Conservation (phyloP, 2,113 vertebrate species). For the Callorhinus ursinus region DNA sequence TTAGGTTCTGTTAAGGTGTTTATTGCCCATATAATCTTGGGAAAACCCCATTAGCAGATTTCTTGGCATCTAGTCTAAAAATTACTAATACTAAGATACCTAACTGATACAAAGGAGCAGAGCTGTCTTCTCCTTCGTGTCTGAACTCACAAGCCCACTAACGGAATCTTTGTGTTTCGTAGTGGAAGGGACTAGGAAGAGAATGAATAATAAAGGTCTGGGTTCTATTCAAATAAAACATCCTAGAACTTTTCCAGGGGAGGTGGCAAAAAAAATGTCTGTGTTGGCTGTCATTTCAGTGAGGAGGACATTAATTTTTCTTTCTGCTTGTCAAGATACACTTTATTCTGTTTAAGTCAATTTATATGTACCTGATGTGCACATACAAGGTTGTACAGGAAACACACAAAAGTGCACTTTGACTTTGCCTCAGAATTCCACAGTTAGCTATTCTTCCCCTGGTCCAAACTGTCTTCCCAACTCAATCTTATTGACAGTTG, state of each 20-base stretch:
- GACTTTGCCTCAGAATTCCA: not conserved
- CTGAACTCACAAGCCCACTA: not conserved
- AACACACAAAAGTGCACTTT: not conserved
- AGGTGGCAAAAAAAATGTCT: not conserved
- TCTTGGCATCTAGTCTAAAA: not conserved
- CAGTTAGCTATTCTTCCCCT: not conserved
- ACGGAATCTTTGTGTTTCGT: not conserved
- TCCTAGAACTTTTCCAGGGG: not conserved
- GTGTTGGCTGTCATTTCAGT: not conserved
- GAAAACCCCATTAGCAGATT: not conserved
- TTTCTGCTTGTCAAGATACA: not conserved
- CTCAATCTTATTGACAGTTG: not conserved
- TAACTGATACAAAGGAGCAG: not conserved
- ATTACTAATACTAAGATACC: not conserved
- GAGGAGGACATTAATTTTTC: not conserved
- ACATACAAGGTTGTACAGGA: not conserved
- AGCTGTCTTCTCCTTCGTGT: not conserved
- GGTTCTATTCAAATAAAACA: not conserved
- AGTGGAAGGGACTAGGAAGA: not conserved
- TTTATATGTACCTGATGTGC: fast-evolving
- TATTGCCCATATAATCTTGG: not conserved
- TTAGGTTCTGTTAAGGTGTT: not conserved
- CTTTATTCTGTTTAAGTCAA: not conserved
- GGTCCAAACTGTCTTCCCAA: not conserved
- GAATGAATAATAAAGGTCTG: not conserved